Evolutionary conservation across 37 sponge, comb jelly and placozoan genomes (phyloP).

Genomic region (Tethya wilhelma): DNA sequence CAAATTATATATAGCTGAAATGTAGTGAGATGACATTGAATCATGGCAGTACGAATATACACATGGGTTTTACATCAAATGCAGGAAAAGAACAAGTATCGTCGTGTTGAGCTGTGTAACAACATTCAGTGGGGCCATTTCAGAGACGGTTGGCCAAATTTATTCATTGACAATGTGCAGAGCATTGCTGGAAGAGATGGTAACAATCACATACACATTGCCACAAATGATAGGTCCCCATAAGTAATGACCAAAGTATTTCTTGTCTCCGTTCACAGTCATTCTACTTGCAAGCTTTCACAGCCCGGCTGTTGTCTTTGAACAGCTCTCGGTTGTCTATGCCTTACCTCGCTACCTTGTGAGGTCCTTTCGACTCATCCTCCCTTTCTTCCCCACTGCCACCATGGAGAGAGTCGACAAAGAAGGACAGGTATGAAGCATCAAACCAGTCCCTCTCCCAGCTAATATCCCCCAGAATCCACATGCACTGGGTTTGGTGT

Average conservation of each 20-base stretch:
- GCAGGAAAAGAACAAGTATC: constrained; percentile 24
- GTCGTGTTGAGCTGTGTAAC: constrained; percentile 60
- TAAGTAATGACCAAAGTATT: not conserved
- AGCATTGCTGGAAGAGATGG: constrained; percentile 89
- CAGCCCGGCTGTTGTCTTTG: constrained; percentile 80
- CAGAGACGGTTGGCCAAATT: constrained; percentile 90
- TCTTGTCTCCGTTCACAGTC: constrained; percentile 40
- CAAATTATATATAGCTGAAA: too few relatives aligned
- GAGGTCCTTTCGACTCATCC: constrained; percentile 85
- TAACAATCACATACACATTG: constrained; percentile 15
- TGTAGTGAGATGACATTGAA: too few relatives aligned
- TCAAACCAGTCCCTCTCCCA: too few relatives aligned
- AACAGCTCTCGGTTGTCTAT: constrained; percentile 93
- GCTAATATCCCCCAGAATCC: too few relatives aligned
- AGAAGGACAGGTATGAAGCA: constrained; percentile 82
- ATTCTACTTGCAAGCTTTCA: constrained; percentile 87
- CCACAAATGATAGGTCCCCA: not conserved
- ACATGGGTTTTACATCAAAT: not conserved
- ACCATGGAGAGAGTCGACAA: constrained; percentile 94
- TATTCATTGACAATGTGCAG: constrained; percentile 87
- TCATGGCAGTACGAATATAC: not conserved
- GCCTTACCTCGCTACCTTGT: constrained; percentile 88
- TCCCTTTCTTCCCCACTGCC: constrained; percentile 93
- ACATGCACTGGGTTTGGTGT: too few relatives aligned
- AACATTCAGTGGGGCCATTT: constrained; percentile 74